Base-by-base conservation (phyloP, 1,140 invertebrate genomes). In the Zaprionus davidi region DNA sequence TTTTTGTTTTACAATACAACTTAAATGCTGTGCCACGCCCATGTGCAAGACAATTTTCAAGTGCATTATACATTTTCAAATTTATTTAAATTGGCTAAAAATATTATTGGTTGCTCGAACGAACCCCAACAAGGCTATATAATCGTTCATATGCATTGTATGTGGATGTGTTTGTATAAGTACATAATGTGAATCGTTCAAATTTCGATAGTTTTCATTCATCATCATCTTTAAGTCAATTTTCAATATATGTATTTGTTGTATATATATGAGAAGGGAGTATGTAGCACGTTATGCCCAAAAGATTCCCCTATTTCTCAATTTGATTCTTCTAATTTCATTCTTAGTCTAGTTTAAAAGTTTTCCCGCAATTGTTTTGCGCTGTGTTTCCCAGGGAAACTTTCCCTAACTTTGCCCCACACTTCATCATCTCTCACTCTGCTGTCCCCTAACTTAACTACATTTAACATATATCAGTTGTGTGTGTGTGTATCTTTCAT, bases 21-120 rank as follows among this genome's bases (percentile, higher is more conserved):
- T 76, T 71, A 83, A 80, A 76, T 83, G 76, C 72, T 62, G 62
- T 57, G 67, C 24, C 34, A 24, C 38, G 57, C 66, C 66, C 57
- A 69, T 63, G 58, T 58, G 67, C 72, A 57, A 44, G 41, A 75
- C 53, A 75, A 70, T 49, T 49, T 70, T 70, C 72, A 70, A 70
- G 72, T 70, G 66, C 38, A 46, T 58, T 26, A 46, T 70, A 70
- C 51, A 74, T 58, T 57, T 41, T 46, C n/a, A 17, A 46, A 46
- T 46, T 70, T 20, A 69, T 64, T 75, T 63, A 75, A 75, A 75
- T 63, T 64, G 59, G 66, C 72, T 75, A 75, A 74, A 74, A 74
- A 74, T 70, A 70, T 44, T 24, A 5, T 68, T 59, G 12, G 12
- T 38, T 71, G n/a, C 56, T 38, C 49, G 46, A 26, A 51, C 60